These are phyloP conservation scores for Heteromurus nitidus DNA, from an alignment of 2,888 invertebrate species.

Conservation along the genomic window DNA sequence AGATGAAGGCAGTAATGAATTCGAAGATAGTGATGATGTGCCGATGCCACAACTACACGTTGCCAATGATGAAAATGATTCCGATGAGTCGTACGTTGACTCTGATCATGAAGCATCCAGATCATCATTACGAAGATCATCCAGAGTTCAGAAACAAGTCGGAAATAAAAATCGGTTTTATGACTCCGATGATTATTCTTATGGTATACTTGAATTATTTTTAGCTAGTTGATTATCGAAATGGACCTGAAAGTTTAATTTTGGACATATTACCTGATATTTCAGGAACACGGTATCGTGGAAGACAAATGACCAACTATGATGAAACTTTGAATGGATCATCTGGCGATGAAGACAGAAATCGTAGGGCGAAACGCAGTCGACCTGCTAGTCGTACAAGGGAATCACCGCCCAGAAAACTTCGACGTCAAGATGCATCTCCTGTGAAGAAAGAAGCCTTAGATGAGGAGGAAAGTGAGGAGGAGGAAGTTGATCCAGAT, in stretches of 20 bases:
- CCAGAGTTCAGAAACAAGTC: constrained; percentile 45
- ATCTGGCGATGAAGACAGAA: constrained; percentile 51
- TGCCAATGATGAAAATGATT: constrained; percentile 74
- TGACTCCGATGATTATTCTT: constrained; percentile 43
- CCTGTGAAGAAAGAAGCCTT: constrained; percentile 68
- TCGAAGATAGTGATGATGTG: constrained; percentile 72
- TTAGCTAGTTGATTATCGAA: neutral
- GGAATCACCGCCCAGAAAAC: constrained; percentile 54
- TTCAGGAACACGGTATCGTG: constrained; percentile 61
- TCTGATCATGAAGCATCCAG: constrained; percentile 72
- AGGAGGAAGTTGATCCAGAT: constrained; percentile 73
- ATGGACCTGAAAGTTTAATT: no score
- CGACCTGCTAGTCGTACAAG: constrained; percentile 40
- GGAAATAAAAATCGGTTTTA: constrained; percentile 34
- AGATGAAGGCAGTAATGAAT: constrained; percentile 67
- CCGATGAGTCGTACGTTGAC: constrained; percentile 70
- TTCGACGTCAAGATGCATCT: constrained; percentile 35
- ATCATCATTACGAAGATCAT: constrained; percentile 57
- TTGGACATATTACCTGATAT: neutral
- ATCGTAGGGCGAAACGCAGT: constrained; percentile 16
- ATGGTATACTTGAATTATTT: constrained; percentile 27
- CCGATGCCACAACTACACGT: constrained; percentile 61
- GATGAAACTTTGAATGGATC: constrained; percentile 64
- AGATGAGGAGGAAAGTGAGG: constrained; percentile 72
- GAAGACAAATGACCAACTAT: constrained; percentile 60